These are phyloP conservation scores for Chymomyza amoena DNA, from an alignment of 2,888 invertebrate species.

Conservation along the genomic window DNA sequence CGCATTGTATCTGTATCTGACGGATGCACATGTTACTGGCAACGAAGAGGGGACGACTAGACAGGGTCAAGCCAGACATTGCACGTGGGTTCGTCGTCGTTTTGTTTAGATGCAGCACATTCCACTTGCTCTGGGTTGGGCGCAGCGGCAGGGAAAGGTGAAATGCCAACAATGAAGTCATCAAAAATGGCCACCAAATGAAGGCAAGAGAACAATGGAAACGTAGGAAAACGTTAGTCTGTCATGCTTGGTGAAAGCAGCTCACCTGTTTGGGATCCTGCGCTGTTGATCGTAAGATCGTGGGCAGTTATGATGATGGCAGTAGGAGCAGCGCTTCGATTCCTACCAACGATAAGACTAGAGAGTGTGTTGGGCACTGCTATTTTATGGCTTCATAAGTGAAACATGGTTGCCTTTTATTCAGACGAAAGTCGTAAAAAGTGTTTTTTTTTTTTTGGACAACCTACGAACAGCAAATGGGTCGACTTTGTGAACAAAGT, in stretches of 20 bases:
- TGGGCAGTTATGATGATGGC: slow-evolving; percentile 37
- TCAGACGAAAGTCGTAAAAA: slow-evolving; percentile 72
- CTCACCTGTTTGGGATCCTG: slow-evolving; percentile 36
- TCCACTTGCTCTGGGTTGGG: slow-evolving; percentile 39
- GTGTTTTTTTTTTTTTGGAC: slow-evolving; percentile 28
- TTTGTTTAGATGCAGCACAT: slow-evolving; percentile 22
- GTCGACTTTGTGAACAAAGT: background rate
- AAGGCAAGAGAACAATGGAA: background rate
- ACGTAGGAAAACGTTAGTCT: background rate
- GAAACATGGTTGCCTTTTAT: slow-evolving; percentile 66
- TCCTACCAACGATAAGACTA: slow-evolving; percentile 48
- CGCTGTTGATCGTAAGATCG: slow-evolving; percentile 41
- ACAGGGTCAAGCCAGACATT: background rate
- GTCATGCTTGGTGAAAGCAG: slow-evolving; percentile 52
- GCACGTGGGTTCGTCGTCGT: slow-evolving; percentile 6
- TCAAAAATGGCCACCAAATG: slow-evolving; percentile 58
- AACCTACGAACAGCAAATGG: slow-evolving; percentile 34
- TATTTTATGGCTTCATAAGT: slow-evolving; percentile 71
- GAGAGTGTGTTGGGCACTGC: slow-evolving; percentile 39
- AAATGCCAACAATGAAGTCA: slow-evolving; percentile 60
- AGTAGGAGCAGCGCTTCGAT: slow-evolving; percentile 26
- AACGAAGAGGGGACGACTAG: background rate
- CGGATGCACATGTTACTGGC: slow-evolving; percentile 60
- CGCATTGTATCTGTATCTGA: slow-evolving; percentile 63
- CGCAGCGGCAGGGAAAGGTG: slow-evolving; percentile 51